Conservation (phyloP, 2,113 vertebrate species). For the Eulemur macaco region DNA sequence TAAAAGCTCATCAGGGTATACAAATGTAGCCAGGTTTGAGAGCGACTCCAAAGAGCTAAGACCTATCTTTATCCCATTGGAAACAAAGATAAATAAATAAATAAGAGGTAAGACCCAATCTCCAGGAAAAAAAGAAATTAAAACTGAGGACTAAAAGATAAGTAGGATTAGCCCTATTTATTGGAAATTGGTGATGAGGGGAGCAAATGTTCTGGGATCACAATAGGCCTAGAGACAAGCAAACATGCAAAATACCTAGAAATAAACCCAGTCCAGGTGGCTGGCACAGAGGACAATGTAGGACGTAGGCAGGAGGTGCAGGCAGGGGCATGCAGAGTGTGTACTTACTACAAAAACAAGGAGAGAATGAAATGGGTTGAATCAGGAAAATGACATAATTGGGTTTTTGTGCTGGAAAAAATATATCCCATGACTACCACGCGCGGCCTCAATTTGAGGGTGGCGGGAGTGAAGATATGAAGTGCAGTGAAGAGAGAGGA, state of each 20-base stretch:
- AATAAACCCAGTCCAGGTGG: not conserved
- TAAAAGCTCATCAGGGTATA: not conserved
- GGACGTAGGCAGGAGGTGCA: not conserved
- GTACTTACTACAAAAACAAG: not conserved
- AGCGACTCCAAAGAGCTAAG: not conserved
- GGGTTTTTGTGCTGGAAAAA: not conserved
- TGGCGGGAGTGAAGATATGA: not conserved
- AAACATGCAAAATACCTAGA: not conserved
- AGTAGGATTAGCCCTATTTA: not conserved
- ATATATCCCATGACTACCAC: not conserved
- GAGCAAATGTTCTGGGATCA: not conserved
- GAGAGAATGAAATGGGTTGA: not conserved
- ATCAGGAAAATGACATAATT: not conserved
- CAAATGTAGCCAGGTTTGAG: not conserved
- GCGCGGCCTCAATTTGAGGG: not conserved
- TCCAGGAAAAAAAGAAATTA: not conserved
- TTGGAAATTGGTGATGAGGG: not conserved
- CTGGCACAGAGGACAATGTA: not conserved
- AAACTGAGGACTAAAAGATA: not conserved
- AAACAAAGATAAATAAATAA: no score
- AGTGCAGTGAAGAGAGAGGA: not conserved
- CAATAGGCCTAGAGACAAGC: not conserved
- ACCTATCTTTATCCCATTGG: not conserved
- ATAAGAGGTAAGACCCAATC: not conserved
- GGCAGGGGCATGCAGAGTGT: fast-evolving